These are phyloP conservation scores for Ambastaia sidthimunki DNA, from an alignment of 2,797 vertebrate genomes.

Conservation along the genomic window DNA sequence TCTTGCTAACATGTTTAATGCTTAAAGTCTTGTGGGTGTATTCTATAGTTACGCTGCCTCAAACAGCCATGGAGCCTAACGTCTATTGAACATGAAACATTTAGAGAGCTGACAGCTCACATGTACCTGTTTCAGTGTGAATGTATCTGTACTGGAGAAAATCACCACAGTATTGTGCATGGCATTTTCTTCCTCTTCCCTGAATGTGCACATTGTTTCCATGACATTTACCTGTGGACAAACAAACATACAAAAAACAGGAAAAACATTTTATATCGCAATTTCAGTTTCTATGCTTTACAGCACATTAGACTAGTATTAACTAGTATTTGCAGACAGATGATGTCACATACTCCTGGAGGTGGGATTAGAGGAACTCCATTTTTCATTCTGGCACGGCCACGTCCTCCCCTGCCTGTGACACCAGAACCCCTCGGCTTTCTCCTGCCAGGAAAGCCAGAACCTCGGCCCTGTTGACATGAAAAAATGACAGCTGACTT, in stretches of 20 bases:
- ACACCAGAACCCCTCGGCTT: conserved; percentile 92
- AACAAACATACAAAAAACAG: background rate
- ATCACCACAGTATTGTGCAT: conserved; percentile 99
- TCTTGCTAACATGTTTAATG: too few relatives aligned
- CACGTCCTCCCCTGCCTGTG: conserved; percentile 92
- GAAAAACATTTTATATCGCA: background rate
- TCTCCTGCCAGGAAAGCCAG: conserved; percentile 93
- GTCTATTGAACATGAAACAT: too few relatives aligned
- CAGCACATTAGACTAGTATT: background rate
- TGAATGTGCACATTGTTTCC: conserved; percentile 83
- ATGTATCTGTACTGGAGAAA: conserved; percentile 96
- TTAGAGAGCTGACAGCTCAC: background rate
- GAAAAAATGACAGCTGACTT: conserved; percentile 21
- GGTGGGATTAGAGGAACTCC: conserved; percentile 83
- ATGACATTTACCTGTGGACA: conserved; percentile 77
- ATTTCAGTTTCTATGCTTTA: background rate
- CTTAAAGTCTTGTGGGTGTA: too few relatives aligned
- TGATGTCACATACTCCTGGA: conserved; percentile 84
- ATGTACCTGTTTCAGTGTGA: conserved; percentile 95
- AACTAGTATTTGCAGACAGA: background rate
- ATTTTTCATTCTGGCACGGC: conserved; percentile 93
- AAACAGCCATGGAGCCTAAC: too few relatives aligned
- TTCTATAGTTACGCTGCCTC: too few relatives aligned
- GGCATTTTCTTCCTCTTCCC: conserved; percentile 96
- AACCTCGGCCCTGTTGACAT: conserved; percentile 88